Percentiles rank a stretch among this genome's conserved stretches.
These are phyloP conservation scores for Scomberomorus guttatus DNA, from an alignment of 2,797 vertebrate species.

Conservation along the genomic window DNA sequence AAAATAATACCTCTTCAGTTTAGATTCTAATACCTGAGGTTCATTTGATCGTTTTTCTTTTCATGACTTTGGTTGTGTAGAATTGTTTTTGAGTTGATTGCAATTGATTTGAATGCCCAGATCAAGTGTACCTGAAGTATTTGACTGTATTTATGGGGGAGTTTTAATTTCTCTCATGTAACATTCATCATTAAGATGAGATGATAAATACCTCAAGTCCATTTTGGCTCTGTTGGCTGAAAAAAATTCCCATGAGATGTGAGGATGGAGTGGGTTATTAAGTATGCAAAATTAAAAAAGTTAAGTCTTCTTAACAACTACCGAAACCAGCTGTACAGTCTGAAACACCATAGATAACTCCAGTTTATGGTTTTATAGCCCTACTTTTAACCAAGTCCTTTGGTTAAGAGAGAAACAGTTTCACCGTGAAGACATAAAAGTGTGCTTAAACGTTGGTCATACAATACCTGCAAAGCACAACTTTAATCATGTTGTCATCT, in stretches of 20 bases:
- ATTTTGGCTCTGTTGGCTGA: conserved; percentile 6
- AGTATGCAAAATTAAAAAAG: neutral
- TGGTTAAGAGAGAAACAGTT: neutral
- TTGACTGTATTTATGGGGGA: conserved; percentile 33
- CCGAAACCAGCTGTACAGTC: neutral
- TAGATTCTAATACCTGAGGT: conserved; percentile 60
- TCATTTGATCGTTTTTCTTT: conserved; percentile 53
- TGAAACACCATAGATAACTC: neutral
- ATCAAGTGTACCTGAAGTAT: conserved; percentile 54
- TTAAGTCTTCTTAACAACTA: neutral
- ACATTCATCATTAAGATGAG: conserved; percentile 6
- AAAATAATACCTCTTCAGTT: conserved; percentile 49
- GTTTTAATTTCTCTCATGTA: conserved; percentile 32
- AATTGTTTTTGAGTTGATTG: conserved; percentile 48
- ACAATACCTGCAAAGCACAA: neutral
- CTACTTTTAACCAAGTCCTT: neutral
- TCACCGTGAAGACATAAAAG: neutral
- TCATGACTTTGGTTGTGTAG: conserved; percentile 52
- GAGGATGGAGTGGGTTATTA: conserved; percentile 6
- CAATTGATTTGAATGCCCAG: conserved; percentile 42
- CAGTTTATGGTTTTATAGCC: neutral
- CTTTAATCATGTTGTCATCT: conserved; percentile 11
- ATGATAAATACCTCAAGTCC: conserved; percentile 5
- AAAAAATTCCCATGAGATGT: neutral
- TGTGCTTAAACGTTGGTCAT: conserved; percentile 3